These are phyloP conservation scores for Neoitamus cyanurus DNA, from an alignment of 2,888 invertebrate genomes.

Conservation along the genomic window DNA sequence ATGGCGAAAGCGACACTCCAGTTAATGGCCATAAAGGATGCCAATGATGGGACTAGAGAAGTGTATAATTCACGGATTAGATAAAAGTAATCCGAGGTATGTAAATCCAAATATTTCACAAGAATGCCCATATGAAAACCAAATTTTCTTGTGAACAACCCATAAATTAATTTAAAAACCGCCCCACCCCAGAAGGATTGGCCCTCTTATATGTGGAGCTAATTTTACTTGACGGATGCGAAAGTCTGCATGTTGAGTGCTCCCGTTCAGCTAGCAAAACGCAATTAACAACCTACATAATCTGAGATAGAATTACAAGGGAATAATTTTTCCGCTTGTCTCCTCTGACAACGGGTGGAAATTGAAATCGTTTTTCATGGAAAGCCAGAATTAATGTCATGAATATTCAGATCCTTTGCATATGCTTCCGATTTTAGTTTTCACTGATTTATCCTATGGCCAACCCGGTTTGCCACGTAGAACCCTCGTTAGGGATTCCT, in stretches of 20 bases:
- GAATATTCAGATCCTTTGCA: constrained; percentile 39
- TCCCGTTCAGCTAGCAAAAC: constrained; percentile 16
- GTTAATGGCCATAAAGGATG: background rate
- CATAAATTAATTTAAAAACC: constrained; percentile 16
- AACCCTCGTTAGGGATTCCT: constrained; percentile 1
- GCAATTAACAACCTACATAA: constrained; percentile 41
- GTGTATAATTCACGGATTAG: background rate
- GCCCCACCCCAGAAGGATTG: background rate
- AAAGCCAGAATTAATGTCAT: constrained; percentile 39
- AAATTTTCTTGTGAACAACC: background rate
- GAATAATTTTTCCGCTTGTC: constrained; percentile 42
- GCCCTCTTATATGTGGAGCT: background rate
- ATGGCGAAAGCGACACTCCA: background rate
- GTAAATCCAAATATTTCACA: background rate
- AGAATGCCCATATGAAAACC: background rate
- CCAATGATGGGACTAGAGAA: background rate
- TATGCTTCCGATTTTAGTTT: constrained; percentile 19
- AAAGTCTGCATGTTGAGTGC: background rate
- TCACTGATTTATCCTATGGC: background rate
- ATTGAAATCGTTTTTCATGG: constrained; percentile 40
- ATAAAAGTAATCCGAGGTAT: background rate
- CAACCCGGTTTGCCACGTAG: background rate
- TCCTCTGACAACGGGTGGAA: constrained; percentile 31
- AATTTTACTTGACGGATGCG: background rate
- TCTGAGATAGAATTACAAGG: constrained; percentile 28